Percentiles rank a stretch among this genome's conserved stretches.
phyloP scores from a whole-genome alignment of 2,888 invertebrate genomes.

The Eilema caniola region DNA sequence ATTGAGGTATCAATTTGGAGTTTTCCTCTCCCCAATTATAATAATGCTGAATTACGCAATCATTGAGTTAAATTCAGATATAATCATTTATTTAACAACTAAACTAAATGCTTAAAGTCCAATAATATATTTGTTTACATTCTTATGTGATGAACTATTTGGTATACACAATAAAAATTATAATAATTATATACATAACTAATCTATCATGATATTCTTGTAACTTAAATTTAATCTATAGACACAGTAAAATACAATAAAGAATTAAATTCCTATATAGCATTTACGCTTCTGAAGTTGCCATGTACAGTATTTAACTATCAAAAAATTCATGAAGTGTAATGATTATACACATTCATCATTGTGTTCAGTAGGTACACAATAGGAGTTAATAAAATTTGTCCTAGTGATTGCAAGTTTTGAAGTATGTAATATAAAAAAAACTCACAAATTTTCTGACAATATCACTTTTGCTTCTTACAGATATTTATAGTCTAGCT shows the following conservation, averaged over 20 bases:
- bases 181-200: background rate
- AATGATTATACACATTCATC: too few species aligned
- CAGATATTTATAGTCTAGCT: background rate
- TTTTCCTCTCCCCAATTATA: background rate
- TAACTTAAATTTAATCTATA: background rate
- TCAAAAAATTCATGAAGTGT: too few species aligned
- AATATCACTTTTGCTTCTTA: background rate
- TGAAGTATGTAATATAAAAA: background rate
- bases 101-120: background rate
- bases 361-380: too few species aligned
- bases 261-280: background rate
- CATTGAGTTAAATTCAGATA: background rate
- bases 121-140: background rate
- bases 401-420: background rate
- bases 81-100: background rate
- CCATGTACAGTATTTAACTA: background rate
- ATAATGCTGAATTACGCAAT: background rate
- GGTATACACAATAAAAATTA: conserved; percentile 5
- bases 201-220: background rate
- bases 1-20: background rate
- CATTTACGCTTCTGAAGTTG: background rate
- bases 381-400: background rate
- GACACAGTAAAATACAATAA: background rate
- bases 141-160: background rate
- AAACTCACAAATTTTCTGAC: background rate